Percentiles rank a stretch among this genome's conserved stretches.
Evolutionary conservation across 2,113 vertebrate species (phyloP).

Genomic region (Albula glossodonta): DNA sequence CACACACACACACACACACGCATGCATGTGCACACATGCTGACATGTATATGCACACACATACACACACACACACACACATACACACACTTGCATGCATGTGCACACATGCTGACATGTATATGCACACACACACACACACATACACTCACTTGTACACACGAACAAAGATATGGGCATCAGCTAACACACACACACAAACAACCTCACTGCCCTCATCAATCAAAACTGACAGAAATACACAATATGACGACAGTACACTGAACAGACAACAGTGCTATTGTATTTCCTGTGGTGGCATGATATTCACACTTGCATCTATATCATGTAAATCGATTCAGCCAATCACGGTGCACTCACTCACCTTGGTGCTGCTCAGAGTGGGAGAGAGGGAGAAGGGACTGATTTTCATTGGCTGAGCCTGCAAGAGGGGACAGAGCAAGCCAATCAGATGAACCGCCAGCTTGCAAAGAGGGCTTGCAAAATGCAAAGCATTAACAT

Average conservation of each 20-base stretch:
- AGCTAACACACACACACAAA: slow-evolving; percentile 27
- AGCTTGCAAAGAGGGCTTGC: background rate
- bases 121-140: slow-evolving; percentile 32
- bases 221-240: too few relatives aligned
- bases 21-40: background rate
- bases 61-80: slow-evolving; percentile 22
- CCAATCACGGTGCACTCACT: slow-evolving; percentile 38
- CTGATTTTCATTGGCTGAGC: slow-evolving; percentile 80
- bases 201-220: too few relatives aligned
- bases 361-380: slow-evolving; percentile 78
- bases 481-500: background rate
- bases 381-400: slow-evolving; percentile 76
- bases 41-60: background rate
- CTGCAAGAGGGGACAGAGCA: slow-evolving; percentile 54
- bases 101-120: slow-evolving; percentile 7
- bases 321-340: background rate
- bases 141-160: slow-evolving; percentile 15
- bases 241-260: too few relatives aligned
- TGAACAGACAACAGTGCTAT: too few relatives aligned
- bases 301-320: too few relatives aligned
- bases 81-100: background rate
- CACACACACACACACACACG: background rate
- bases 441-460: background rate
- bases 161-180: background rate
- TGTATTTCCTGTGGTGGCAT: too few relatives aligned